Evolutionary conservation across 2,113 vertebrate genomes (phyloP).

Genomic region (Chionodraco myersi): DNA sequence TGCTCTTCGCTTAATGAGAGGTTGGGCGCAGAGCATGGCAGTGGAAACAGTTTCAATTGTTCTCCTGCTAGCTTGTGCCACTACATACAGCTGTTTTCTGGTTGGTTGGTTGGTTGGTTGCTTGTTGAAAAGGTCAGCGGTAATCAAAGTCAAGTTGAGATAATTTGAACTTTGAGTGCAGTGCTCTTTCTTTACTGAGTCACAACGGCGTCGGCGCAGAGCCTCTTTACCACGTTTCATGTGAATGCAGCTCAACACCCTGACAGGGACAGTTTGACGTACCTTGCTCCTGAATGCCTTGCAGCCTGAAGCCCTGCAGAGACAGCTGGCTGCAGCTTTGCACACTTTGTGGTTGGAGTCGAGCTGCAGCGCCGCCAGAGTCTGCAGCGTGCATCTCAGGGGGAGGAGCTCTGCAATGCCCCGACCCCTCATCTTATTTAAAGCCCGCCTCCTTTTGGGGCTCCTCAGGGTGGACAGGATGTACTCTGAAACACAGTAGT

Average conservation of each 20-base stretch:
- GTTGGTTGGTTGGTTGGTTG: too few relatives aligned
- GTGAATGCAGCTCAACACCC: not conserved
- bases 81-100: too few relatives aligned
- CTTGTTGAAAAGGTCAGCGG: too few relatives aligned
- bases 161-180: too few relatives aligned
- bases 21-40: too few relatives aligned
- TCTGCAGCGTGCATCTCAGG: conserved; percentile 83
- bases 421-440: conserved; percentile 88
- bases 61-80: too few relatives aligned
- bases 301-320: conserved; percentile 78
- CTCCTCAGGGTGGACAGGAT: conserved; percentile 85
- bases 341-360: conserved; percentile 88
- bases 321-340: conserved; percentile 82
- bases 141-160: too few relatives aligned
- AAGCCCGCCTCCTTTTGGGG: conserved; percentile 80
- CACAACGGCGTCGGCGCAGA: too few relatives aligned
- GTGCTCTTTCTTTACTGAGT: too few relatives aligned
- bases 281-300: conserved; percentile 89
- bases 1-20: too few relatives aligned
- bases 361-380: conserved; percentile 87
- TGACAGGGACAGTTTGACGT: not conserved
- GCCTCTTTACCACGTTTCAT: too few relatives aligned
- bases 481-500: conserved; percentile 80
- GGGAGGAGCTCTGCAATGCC: conserved; percentile 87
- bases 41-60: too few relatives aligned